These are phyloP conservation scores for Archips crataeganus DNA, from an alignment of 2,888 invertebrate species.

Conservation along the genomic window DNA sequence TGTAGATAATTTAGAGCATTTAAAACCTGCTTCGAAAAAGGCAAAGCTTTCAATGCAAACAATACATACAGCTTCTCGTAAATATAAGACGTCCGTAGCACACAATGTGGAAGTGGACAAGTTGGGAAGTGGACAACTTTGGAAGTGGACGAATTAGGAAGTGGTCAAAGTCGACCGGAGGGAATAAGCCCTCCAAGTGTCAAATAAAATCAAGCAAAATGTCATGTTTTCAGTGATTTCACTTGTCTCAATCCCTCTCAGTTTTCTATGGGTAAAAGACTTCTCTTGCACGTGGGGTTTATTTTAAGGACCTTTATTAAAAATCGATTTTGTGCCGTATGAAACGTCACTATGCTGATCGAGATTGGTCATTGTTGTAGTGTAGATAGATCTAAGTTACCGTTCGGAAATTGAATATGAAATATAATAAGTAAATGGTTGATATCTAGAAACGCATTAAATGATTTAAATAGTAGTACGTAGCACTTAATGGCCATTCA, in stretches of 20 bases:
- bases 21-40: background rate
- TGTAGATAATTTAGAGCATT: background rate
- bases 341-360: too few species aligned
- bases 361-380: background rate
- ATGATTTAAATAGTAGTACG: background rate
- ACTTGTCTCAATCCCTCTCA: background rate
- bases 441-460: background rate
- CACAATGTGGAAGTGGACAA: too few species aligned
- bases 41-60: background rate
- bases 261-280: background rate
- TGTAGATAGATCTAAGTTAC: too few species aligned
- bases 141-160: too few species aligned
- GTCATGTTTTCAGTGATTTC: background rate
- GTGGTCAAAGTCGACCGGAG: too few species aligned
- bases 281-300: conserved; percentile 1
- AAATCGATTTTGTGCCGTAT: too few species aligned
- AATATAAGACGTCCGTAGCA: background rate
- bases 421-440: background rate
- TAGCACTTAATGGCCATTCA: background rate
- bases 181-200: too few species aligned
- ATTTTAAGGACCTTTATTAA: too few species aligned
- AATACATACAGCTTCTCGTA: background rate
- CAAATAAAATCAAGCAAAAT: background rate
- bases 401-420: too few species aligned
- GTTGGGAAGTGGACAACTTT: too few species aligned